Evolutionary conservation across 2,888 invertebrate genomes (phyloP).

Genomic region (Torymus texanus): DNA sequence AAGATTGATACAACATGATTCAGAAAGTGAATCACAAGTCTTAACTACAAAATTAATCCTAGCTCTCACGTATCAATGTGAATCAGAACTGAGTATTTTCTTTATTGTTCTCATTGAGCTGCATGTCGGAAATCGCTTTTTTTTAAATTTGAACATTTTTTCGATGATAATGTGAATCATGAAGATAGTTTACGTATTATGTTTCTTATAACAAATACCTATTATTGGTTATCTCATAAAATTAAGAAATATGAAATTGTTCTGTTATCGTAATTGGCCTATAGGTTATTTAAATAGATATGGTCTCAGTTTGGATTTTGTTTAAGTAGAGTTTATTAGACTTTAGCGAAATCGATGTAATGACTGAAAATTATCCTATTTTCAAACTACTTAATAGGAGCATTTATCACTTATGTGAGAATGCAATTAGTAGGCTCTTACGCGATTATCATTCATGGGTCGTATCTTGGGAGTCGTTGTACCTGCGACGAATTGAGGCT

Average conservation of each 20-base stretch:
- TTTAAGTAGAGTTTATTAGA: neutral
- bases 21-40: too few relatives aligned
- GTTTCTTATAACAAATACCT: too few relatives aligned
- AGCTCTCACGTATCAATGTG: too few relatives aligned
- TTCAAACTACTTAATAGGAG: neutral
- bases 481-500: conserved; percentile 15
- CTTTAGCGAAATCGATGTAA: conserved; percentile 2
- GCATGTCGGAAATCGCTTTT: too few relatives aligned
- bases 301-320: neutral
- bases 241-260: too few relatives aligned
- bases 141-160: too few relatives aligned
- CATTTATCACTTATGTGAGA: conserved; percentile 10
- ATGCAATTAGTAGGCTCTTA: conserved; percentile 27
- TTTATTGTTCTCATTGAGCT: neutral
- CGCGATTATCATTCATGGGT: neutral
- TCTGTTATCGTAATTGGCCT: too few relatives aligned
- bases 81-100: neutral
- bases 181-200: too few relatives aligned
- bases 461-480: neutral
- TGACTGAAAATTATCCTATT: neutral
- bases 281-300: too few relatives aligned
- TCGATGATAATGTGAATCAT: too few relatives aligned
- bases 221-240: too few relatives aligned
- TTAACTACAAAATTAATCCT: too few relatives aligned
- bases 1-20: neutral